A percentile compares a stretch with the other conserved stretches of the same genome.
Evolutionary conservation across 2,797 vertebrate species (phyloP).

Genomic region (Spinus olivaceus): DNA sequence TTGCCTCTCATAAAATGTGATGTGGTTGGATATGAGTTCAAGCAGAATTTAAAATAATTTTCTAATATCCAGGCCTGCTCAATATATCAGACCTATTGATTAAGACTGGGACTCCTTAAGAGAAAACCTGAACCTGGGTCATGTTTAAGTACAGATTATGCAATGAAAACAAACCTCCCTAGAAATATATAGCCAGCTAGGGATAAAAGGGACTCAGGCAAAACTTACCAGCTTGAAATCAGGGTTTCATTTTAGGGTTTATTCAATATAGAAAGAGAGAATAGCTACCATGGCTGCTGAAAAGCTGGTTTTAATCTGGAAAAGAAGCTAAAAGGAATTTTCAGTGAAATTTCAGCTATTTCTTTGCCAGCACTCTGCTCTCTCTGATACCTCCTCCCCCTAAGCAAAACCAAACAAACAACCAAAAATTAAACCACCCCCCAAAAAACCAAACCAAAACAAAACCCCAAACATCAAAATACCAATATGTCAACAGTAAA

Average conservation of each 20-base stretch:
- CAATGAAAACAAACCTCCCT: not conserved
- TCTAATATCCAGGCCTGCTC: not conserved
- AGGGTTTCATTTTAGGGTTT: not conserved
- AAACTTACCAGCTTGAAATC: not conserved
- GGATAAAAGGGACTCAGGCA: not conserved
- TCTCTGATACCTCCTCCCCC: fast-evolving
- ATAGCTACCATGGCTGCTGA: not conserved
- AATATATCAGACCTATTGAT: not conserved
- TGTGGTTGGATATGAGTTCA: not conserved
- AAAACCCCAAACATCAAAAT: not conserved
- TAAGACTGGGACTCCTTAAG: not conserved
- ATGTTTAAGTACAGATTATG: not conserved
- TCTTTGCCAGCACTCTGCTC: not conserved
- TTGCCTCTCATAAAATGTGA: not conserved
- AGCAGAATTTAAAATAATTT: not conserved
- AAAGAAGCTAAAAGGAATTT: not conserved
- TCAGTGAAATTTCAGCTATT: not conserved
- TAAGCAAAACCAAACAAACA: not conserved
- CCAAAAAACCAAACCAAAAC: fast-evolving
- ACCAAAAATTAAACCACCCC: fast-evolving
- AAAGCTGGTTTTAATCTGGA: not conserved
- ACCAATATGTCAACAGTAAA: not conserved
- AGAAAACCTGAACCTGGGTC: not conserved
- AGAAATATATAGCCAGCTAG: not conserved
- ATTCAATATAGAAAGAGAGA: not conserved